phyloP scores from a whole-genome alignment of 2,797 vertebrate species.

The Acanthopagrus latus region DNA sequence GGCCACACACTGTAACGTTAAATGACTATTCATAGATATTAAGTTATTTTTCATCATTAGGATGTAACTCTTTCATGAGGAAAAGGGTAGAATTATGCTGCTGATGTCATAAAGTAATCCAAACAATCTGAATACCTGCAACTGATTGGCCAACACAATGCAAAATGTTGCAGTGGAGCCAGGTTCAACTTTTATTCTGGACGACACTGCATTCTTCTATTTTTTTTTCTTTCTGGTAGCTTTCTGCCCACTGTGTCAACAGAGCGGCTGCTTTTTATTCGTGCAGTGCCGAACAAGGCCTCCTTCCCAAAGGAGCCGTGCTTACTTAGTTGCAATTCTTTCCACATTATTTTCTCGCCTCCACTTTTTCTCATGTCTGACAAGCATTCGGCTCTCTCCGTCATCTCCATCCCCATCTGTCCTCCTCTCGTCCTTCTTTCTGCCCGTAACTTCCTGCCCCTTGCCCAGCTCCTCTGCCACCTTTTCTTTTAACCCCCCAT shows the following conservation, averaged over 20 bases:
- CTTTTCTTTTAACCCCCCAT: constrained; percentile 32
- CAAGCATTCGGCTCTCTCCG: background rate
- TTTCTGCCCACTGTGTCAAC: background rate
- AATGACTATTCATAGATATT: background rate
- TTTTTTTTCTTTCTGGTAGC: background rate
- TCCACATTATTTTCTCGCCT: background rate
- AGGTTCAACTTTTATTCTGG: background rate
- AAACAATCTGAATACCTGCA: background rate
- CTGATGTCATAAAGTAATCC: background rate
- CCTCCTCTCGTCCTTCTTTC: background rate
- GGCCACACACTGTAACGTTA: background rate
- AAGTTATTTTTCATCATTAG: background rate
- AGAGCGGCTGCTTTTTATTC: background rate
- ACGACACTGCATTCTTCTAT: background rate
- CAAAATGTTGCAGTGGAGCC: background rate
- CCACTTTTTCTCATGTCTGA: constrained; percentile 1
- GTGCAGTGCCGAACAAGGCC: background rate
- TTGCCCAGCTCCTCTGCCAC: constrained; percentile 13
- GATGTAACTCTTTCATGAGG: no score
- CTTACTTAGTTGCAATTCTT: background rate
- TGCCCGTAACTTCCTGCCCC: constrained; percentile 21
- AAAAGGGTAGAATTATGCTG: background rate
- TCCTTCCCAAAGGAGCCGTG: background rate
- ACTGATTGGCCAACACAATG: background rate
- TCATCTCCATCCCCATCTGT: constrained; percentile 5